phyloP scores from a whole-genome alignment of 2,888 invertebrate species.

The Dilophus febrilis region DNA sequence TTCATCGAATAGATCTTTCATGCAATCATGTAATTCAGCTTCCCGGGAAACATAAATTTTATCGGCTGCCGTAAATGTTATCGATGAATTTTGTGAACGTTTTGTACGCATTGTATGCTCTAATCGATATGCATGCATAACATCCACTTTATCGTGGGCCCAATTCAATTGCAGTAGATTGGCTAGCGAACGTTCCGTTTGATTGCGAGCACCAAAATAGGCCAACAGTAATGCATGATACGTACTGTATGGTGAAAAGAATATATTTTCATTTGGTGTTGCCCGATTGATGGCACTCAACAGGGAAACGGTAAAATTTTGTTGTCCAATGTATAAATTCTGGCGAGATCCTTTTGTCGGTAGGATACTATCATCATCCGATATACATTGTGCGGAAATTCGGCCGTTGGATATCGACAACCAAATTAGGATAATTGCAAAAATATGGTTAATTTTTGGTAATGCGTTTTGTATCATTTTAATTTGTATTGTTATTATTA shows the following conservation, averaged over 20 bases:
- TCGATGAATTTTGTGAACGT: conserved; percentile 39
- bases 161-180: conserved; percentile 21
- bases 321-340: conserved; percentile 39
- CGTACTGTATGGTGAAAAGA: conserved; percentile 78
- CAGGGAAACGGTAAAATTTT: conserved; percentile 52
- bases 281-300: conserved; percentile 47
- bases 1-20: conserved; percentile 43
- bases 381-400: conserved; percentile 12
- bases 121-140: conserved; percentile 53
- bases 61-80: conserved; percentile 63
- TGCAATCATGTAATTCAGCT: conserved; percentile 38
- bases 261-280: conserved; percentile 55
- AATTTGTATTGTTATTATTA: too few relatives aligned
- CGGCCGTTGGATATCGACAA: too few relatives aligned
- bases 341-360: background rate
- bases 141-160: conserved; percentile 44
- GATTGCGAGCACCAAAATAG: conserved; percentile 56
- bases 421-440: too few relatives aligned
- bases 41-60: conserved; percentile 46
- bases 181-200: conserved; percentile 48
- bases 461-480: too few relatives aligned
- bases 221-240: conserved; percentile 63
- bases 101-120: conserved; percentile 42
- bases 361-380: background rate
- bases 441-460: too few relatives aligned